Base-by-base conservation (phyloP, 2,888 invertebrate genomes). In the Melanostoma mellinum region DNA sequence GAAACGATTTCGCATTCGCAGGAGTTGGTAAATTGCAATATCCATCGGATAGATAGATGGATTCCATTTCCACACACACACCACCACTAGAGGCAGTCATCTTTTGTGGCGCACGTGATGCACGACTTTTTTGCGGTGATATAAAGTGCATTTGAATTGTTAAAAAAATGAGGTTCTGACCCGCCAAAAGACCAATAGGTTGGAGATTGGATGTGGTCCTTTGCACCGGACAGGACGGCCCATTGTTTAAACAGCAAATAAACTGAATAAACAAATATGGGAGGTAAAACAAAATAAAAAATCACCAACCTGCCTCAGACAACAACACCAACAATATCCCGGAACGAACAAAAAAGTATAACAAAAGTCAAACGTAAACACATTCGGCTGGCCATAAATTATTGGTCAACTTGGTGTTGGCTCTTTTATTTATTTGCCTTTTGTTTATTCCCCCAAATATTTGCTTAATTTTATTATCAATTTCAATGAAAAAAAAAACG, bases 1-100 rank as follows among this genome's bases (percentile, higher is more conserved):
- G 84, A 84, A 79, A 84, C 79, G 79, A 79, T 79, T 84, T 84
- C 84, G 79, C 55, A 84, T 79, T 84, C 78, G 69, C 84, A 84
- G 74, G 84, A 84, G 79, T 79, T 75, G 84, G 84, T 79, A 84
- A 84, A 84, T 84, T 84, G 84, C 84, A 84, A 84, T 79, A 84
- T 75, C 84, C 79, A 84, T 84, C 71, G 84, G 71, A 79, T 79
- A 69, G 82, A 78, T 81, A 77, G 79, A 79, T 79, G 71, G 73
- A 82, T 67, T 71, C 79, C 84, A 84, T 79, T 84, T 79, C 60
- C 74, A 79, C 30, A 58, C 6, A 38, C 55, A 55, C 20, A 52
- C 20, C 33, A 8, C 20, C 33, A 35, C 35, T 40, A 53, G 52
- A 35, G 5, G 35, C 6, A 53, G 67, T 32, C 67, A 53, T 53